Conservation (phyloP, 2,113 vertebrate genomes). For the Uria aalge region DNA sequence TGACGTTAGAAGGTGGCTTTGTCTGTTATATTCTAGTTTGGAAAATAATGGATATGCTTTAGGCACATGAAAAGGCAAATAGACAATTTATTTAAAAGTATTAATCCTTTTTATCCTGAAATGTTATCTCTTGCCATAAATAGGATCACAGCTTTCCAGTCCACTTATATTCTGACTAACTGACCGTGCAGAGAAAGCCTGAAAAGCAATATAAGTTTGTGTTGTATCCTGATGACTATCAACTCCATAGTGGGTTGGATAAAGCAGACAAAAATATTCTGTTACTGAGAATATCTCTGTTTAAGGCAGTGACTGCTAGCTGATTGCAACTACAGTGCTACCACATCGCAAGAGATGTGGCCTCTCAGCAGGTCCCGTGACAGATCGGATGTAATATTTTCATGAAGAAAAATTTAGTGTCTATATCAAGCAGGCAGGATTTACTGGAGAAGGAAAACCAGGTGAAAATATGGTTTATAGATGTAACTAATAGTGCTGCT, state of each 20-base stretch:
- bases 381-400: neutral
- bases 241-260: neutral
- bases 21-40: constrained; percentile 1
- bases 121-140: constrained; percentile 8
- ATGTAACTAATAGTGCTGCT: neutral
- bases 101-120: constrained; percentile 44
- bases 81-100: constrained; percentile 42
- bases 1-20: constrained; percentile 49
- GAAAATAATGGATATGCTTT: neutral
- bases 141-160: neutral
- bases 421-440: neutral
- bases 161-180: neutral
- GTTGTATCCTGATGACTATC: neutral
- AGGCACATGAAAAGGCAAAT: neutral
- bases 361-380: neutral
- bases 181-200: neutral
- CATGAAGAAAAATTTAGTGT: neutral
- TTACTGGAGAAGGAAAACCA: neutral
- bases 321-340: neutral
- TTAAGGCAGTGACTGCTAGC: neutral
- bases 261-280: neutral
- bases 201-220: neutral
- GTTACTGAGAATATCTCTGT: neutral
- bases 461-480: neutral
- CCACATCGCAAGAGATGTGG: neutral